Percentiles rank a stretch among this genome's conserved stretches.
Conservation (phyloP, 2,888 invertebrate species). For the Tolmerus cingulatus region DNA sequence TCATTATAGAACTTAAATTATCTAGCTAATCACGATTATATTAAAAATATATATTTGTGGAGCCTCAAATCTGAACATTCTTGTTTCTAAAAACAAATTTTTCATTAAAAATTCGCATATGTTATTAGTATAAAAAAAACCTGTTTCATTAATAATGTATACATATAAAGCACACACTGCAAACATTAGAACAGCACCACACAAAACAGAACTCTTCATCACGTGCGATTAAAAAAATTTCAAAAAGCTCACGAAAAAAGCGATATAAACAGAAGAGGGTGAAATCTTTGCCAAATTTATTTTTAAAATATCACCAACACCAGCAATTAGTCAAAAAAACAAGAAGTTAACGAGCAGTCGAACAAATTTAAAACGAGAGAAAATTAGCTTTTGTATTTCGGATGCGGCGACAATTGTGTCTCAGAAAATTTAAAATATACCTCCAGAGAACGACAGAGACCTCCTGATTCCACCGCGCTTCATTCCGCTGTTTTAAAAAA, state of each 20-base stretch:
- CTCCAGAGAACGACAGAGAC: conserved; percentile 26
- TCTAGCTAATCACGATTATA: neutral
- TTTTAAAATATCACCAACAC: conserved; percentile 15
- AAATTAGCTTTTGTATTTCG: neutral
- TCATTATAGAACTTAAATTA: neutral
- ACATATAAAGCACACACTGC: neutral
- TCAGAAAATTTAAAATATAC: neutral
- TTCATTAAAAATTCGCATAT: neutral
- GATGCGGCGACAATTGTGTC: neutral
- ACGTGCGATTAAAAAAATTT: neutral
- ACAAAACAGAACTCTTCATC: neutral
- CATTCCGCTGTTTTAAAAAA: neutral
- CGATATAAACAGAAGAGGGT: neutral
- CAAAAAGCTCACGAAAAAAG: conserved; percentile 1
- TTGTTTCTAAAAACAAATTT: neutral
- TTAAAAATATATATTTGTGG: neutral
- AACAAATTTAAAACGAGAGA: neutral
- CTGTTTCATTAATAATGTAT: neutral
- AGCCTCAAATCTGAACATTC: neutral
- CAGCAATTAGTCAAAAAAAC: neutral
- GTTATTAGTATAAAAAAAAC: neutral
- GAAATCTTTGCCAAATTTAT: conserved; percentile 15
- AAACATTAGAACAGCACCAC: neutral
- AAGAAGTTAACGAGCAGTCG: neutral
- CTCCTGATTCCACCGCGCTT: conserved; percentile 21